phyloP scores from a whole-genome alignment of 2,888 invertebrate species.

The Lissocephala sabroskyi region DNA sequence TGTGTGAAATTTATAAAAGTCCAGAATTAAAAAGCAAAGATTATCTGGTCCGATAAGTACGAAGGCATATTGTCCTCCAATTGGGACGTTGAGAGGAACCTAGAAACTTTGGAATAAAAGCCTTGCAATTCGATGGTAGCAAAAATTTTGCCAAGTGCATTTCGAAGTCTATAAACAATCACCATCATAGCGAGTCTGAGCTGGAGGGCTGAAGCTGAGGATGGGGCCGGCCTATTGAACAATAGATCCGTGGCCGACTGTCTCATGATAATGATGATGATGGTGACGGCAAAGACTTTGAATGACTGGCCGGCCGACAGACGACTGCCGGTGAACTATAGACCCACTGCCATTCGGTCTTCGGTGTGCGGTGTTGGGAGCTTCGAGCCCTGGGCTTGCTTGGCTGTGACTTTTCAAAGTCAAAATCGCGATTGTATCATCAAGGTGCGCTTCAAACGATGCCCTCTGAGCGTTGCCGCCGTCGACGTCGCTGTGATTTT shows the following conservation, averaged over 20 bases:
- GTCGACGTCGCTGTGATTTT: slow-evolving; percentile 26
- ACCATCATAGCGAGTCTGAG: slow-evolving; percentile 46
- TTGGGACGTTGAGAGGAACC: too few species aligned
- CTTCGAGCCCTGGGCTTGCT: too few species aligned
- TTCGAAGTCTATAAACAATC: slow-evolving; percentile 40
- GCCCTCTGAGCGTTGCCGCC: neutral
- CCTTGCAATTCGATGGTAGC: too few species aligned
- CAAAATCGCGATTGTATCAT: slow-evolving; percentile 68
- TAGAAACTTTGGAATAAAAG: too few species aligned
- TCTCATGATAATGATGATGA: slow-evolving; percentile 2
- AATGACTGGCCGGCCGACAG: neutral
- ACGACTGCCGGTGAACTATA: too few species aligned
- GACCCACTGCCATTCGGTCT: too few species aligned
- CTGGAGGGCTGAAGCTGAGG: too few species aligned
- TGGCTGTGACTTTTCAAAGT: slow-evolving; percentile 62
- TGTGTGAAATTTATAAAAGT: too few species aligned
- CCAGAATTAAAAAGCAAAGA: too few species aligned
- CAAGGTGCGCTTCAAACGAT: slow-evolving; percentile 20
- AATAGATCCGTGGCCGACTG: slow-evolving; percentile 34
- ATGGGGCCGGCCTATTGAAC: slow-evolving; percentile 46
- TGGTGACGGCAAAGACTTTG: slow-evolving; percentile 1
- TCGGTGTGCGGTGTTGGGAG: too few species aligned
- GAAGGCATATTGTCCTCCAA: too few species aligned
- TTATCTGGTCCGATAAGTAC: too few species aligned
- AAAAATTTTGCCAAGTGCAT: slow-evolving; percentile 54